Percentiles rank a stretch among this genome's conserved stretches.
These are phyloP conservation scores for Acridotheres tristis DNA, from an alignment of 2,797 vertebrate species.

Conservation along the genomic window DNA sequence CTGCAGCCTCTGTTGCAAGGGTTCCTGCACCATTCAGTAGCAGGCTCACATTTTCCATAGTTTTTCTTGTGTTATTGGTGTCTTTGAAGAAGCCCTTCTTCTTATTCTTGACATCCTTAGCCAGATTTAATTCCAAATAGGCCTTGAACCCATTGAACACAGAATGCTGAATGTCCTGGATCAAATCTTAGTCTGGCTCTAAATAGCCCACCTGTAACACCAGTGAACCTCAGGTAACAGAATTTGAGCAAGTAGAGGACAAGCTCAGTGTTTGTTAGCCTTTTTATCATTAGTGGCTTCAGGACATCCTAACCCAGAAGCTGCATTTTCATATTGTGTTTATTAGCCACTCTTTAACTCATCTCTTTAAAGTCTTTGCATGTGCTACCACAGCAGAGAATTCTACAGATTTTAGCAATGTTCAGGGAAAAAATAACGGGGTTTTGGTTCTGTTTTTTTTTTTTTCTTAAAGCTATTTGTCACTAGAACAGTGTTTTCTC, in stretches of 20 bases:
- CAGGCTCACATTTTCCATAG: not conserved
- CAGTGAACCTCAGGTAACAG: not conserved
- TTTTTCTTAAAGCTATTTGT: not conserved
- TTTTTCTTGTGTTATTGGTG: not conserved
- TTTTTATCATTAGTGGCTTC: not conserved
- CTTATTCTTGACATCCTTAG: not conserved
- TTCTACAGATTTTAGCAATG: not conserved
- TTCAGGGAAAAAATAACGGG: not conserved
- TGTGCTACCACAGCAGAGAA: not conserved
- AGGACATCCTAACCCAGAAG: not conserved
- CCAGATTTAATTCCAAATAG: not conserved
- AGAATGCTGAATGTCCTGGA: not conserved
- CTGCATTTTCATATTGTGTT: not conserved
- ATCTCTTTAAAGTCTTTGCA: not conserved
- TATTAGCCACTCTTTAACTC: not conserved
- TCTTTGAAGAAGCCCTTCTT: not conserved
- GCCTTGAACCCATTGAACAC: not conserved
- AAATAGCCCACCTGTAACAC: not conserved
- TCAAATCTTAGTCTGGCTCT: not conserved
- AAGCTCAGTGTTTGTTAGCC: not conserved
- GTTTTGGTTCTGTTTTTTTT: not conserved
- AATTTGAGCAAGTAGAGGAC: not conserved
- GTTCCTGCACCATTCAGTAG: not conserved
- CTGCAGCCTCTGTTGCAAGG: not conserved
- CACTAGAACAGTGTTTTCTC: not conserved